phyloP scores from a whole-genome alignment of 1,140 invertebrate genomes.

The Aphaenogaster ashmeadi region DNA sequence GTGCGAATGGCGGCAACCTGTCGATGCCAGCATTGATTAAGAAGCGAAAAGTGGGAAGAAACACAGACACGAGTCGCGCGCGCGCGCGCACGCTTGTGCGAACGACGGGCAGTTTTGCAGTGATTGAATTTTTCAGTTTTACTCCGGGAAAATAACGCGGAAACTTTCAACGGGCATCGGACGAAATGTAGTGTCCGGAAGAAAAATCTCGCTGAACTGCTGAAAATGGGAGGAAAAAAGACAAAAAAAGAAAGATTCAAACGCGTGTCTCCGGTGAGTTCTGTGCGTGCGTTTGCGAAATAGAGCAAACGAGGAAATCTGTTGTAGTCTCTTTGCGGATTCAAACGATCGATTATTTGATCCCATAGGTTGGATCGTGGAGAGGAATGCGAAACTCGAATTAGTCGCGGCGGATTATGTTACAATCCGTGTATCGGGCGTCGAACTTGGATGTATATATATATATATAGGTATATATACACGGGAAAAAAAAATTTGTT shows the following conservation, averaged over 20 bases:
- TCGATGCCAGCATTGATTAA: slow-evolving; percentile 53
- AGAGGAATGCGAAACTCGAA: slow-evolving; percentile 46
- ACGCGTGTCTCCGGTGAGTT: not conserved
- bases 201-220: not conserved
- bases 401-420: slow-evolving; percentile 53
- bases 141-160: slow-evolving; percentile 48
- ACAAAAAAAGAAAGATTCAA: not conserved
- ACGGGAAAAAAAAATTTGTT: no score
- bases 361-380: slow-evolving; percentile 40
- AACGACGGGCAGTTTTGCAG: slow-evolving; percentile 34
- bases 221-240: not conserved
- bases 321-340: not conserved
- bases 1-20: slow-evolving; percentile 31
- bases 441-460: slow-evolving; percentile 17
- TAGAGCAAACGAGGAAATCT: not conserved
- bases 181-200: slow-evolving; percentile 7
- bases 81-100: not conserved
- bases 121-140: slow-evolving; percentile 53
- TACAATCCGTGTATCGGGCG: slow-evolving; percentile 35
- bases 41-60: slow-evolving; percentile 35
- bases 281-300: slow-evolving; percentile 9
- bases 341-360: slow-evolving; percentile 48
- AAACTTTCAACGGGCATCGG: slow-evolving; percentile 38
- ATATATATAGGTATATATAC: no score
- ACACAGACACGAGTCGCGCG: not conserved